These are phyloP conservation scores for Heliconius melpomene DNA, from an alignment of 1,140 invertebrate genomes.

Conservation along the genomic window DNA sequence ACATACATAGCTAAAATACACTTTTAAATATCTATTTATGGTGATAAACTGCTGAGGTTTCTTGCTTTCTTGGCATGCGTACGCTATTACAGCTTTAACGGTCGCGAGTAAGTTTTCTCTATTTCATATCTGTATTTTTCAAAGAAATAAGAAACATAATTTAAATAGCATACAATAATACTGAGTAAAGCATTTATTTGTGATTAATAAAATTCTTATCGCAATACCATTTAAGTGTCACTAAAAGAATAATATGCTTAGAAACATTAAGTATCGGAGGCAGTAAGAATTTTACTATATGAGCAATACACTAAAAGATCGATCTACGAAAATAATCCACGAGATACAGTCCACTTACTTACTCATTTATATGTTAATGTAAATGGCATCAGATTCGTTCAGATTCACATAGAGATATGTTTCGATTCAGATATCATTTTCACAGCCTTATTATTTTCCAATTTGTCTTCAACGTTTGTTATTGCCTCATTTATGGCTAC, in stretches of 20 bases:
- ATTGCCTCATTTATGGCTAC: conserved; percentile 70
- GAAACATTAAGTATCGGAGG: conserved; percentile 4
- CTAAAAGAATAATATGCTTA: conserved; percentile 10
- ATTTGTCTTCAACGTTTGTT: conserved; percentile 78
- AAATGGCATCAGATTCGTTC: conserved; percentile 60
- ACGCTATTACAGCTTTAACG: conserved; percentile 37
- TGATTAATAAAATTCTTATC: conserved; percentile 17
- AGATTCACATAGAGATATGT: conserved; percentile 76
- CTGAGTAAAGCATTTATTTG: conserved; percentile 9
- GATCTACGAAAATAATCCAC: conserved; percentile 34
- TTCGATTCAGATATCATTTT: conserved; percentile 78
- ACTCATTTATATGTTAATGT: conserved; percentile 80
- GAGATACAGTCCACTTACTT: conserved; percentile 71
- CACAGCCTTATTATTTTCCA: conserved; percentile 81
- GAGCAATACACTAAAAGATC: conserved; percentile 34
- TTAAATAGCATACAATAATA: conserved; percentile 4
- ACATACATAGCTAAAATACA: conserved; percentile 68
- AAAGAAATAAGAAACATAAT: conserved; percentile 16
- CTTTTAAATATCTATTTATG: conserved; percentile 72
- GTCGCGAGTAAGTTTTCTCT: conserved; percentile 17
- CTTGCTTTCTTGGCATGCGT: conserved; percentile 67
- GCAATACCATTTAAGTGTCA: conserved; percentile 4
- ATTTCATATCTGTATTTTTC: conserved; percentile 8
- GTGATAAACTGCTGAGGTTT: conserved; percentile 69
- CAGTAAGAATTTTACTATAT: conserved; percentile 27